Base-by-base conservation (phyloP, 1,140 invertebrate species). In the Rhagoletis zephyria region DNA sequence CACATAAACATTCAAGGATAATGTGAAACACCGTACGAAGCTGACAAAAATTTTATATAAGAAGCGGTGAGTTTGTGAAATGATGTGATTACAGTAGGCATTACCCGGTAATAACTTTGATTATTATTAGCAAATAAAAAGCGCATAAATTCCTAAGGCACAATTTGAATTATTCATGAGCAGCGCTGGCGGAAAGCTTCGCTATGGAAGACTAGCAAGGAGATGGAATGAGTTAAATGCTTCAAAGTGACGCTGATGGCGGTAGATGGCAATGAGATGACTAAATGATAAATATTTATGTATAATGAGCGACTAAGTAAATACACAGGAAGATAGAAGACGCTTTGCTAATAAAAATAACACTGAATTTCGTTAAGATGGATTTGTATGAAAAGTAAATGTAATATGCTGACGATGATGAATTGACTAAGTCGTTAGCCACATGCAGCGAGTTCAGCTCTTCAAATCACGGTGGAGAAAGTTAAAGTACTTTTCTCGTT, bases 121-220 rank as follows among this genome's bases (percentile, higher is more conserved):
- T 81, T 81, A 81, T 56, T 81, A 81, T 81, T 81, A 81, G 74
- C 74, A 14, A 81, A 59, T 81, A 59, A 81, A 81, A 81, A 56
- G 74, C 74, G 74, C 48, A 81, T 81, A 81, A 81, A 81, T 81
- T 81, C 74, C 9, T 19, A 6, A 4, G 48, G 2, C 30, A 56
- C 14, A 56, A 48, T 42, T 19, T 81, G 74, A 81, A 81, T 81
- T 56, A 81, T 81, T 51, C 74, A 81, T 81, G 74, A 56, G 48
- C 74, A 7, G 61, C 16, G 12, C 4, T 16, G 61, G 1, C 12
- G 9, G 30, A 0, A 30, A 30, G 1, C 30, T 30, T 30, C 1
- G 30, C 30, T 30, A 30, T 30, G 30, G 30, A 16, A 63, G 12
- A 9, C 0, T 1, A 1, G 74, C 12, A 48, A 51, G 16, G 74